Base-by-base conservation (phyloP, 2,113 vertebrate genomes). In the Tragelaphus buxtoni region DNA sequence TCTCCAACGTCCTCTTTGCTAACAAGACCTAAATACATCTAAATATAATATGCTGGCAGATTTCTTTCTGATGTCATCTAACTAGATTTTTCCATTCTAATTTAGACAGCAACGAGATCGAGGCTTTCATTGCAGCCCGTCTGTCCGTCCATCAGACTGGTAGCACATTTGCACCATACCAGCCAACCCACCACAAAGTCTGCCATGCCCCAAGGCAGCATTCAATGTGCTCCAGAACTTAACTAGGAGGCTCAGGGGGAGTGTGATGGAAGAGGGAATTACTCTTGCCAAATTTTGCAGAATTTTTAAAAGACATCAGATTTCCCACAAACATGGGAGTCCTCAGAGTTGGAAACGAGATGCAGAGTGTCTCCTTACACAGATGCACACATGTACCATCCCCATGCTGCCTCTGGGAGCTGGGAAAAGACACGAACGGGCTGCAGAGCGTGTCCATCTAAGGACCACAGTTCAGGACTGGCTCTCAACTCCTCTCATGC, bases 11-110 rank as follows among this genome's bases (percentile, higher is more conserved):
- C 98, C 95, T 97, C 76, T 97, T 98, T 97, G 3, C 11, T 98
- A 88, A 97, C 90, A 87, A 81, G 96, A 98, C 91, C 92, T 96
- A 88, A 97, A 98, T 96, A 88, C 58, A 94, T 92, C 96, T 97
- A 98, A 98, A 94, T 96, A 95, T 90, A 96, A 96, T 88, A 97
- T 95, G 94, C 95, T 60, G 96, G 93, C 93, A 98, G 51, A 39
- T 98, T 98, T 97, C 97, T 97, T 97, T 91, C 96, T 98, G 95
- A 96, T 97, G 92, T 97, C 97, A 98, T 98, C 97, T 98, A 98
- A 98, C 97, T 91, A 97, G 97, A 98, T 96, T 98, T 72, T 97
- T 96, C 96, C 97, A 97, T 90, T 98, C 97, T 93, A 98, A 97
- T 95, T 97, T 97, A 98, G 95, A 96, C 65, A 91, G 96, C 61